phyloP scores from a whole-genome alignment of 1,140 invertebrate genomes.

The Leptoteleia sp. region DNA sequence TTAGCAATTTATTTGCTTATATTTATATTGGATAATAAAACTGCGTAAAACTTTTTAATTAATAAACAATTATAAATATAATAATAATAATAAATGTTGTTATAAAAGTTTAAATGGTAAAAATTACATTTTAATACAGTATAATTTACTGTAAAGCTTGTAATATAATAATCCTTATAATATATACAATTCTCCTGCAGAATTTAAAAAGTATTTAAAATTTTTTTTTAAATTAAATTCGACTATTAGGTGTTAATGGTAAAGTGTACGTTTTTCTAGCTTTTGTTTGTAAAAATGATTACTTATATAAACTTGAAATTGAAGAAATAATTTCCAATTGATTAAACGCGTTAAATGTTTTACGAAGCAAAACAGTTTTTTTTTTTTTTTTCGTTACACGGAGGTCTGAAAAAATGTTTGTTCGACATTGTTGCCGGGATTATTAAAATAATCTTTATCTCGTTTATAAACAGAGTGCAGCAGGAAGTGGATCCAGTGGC shows the following conservation, averaged over 20 bases:
- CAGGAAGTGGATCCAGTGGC: slow-evolving; percentile 58
- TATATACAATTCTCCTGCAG: too few relatives aligned
- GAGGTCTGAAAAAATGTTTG: slow-evolving; percentile 1
- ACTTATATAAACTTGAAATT: too few relatives aligned
- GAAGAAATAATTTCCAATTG: background rate
- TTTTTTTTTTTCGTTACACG: background rate
- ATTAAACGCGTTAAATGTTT: background rate
- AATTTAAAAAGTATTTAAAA: too few relatives aligned
- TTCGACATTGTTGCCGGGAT: slow-evolving; percentile 28
- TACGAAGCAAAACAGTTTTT: too few relatives aligned
- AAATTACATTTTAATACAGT: too few relatives aligned
- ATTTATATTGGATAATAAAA: background rate
- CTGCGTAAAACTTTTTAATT: background rate
- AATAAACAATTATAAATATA: background rate
- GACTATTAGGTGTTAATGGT: background rate
- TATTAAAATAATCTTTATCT: slow-evolving; percentile 59
- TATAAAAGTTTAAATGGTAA: too few relatives aligned
- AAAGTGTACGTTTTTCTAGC: too few relatives aligned
- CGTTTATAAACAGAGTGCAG: slow-evolving; percentile 56
- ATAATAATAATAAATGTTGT: too few relatives aligned
- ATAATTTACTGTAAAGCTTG: too few relatives aligned
- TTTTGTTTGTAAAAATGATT: too few relatives aligned
- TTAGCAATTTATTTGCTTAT: slow-evolving; percentile 34
- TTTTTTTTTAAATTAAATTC: too few relatives aligned
- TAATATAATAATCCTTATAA: too few relatives aligned